Base-by-base conservation (phyloP, 1,140 invertebrate species). In the Subanguina moxae region DNA sequence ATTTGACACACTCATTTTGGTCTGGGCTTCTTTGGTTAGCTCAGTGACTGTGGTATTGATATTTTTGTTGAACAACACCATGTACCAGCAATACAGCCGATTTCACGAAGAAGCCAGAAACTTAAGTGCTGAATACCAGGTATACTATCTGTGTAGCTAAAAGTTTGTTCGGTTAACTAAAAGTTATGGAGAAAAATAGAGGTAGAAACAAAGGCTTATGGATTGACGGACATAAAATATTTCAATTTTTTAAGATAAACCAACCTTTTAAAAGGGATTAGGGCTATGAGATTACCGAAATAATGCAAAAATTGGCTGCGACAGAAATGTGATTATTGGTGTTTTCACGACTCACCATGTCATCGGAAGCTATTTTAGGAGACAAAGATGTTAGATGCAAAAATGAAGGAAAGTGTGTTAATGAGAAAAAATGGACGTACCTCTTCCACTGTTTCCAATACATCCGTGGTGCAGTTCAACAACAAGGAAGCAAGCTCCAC, bases 11-110 rank as follows among this genome's bases (percentile, higher is more conserved):
- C 48, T 52, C 8, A 52, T 52, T 21, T 8, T 25, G n/a, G 48
- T 52, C 3, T 52, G 48, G 48, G n/a, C 48, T 25, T 19, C 48
- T 52, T 8, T 52, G 17, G 23, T 52, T 52, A 52, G 48, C 15
- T 52, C 48, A 52, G 48, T 52, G n/a, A 25, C 3, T 19, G n/a
- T 52, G n/a, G 48, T 19, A 52, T 52, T 52, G 23, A 52, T 52
- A 19, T 52, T 52, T 15, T 7, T 52, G 15, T 52, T 52, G 15
- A 52, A 52, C 23, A 52, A 52, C 15, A 25, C 48, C n/a, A 52
- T 52, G 48, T 52, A 5, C 48, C 3, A 52, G 15, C 48, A 52
- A 52, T 52, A 52, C 48, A 52, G 8, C n/a, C 48, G 17, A 21
- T 52, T 52, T 52, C 48, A 52, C 48, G 15, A 52, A 21, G n/a